A percentile compares a stretch with the other conserved stretches of the same genome.
Evolutionary conservation across 2,888 invertebrate species (phyloP).

Genomic region (Cosmia trapezina): DNA sequence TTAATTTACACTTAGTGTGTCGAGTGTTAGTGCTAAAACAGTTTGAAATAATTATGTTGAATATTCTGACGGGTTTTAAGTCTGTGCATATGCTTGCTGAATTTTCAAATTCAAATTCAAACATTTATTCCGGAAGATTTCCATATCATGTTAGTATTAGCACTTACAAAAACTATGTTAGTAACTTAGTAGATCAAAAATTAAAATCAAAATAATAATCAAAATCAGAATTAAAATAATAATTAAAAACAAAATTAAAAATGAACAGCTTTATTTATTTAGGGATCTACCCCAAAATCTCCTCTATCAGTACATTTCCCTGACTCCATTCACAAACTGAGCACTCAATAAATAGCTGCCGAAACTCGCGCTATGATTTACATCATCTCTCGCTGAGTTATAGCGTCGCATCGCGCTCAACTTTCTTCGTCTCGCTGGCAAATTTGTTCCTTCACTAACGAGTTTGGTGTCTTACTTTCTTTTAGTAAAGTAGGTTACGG

Average conservation of each 20-base stretch:
- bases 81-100: not conserved
- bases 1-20: constrained; percentile 29
- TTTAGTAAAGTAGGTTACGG: constrained; percentile 33
- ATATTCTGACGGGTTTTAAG: not conserved
- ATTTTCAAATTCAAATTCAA: too few species aligned
- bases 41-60: not conserved
- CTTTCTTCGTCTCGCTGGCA: constrained; percentile 42
- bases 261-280: not conserved
- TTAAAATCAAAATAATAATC: too few species aligned
- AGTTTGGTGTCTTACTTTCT: constrained; percentile 45
- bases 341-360: constrained; percentile 47
- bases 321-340: constrained; percentile 16
- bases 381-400: constrained; percentile 51
- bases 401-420: constrained; percentile 47
- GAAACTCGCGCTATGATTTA: constrained; percentile 58
- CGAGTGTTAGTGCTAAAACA: constrained; percentile 1
- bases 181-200: too few species aligned
- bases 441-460: constrained; percentile 49
- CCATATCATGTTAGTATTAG: too few species aligned
- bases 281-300: not conserved
- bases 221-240: too few species aligned
- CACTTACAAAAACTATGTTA: too few species aligned
- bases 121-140: too few species aligned
- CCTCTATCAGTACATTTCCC: constrained; percentile 5
- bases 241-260: too few species aligned